phyloP scores from a whole-genome alignment of 2,797 vertebrate species.

The Sebastes diaconus region DNA sequence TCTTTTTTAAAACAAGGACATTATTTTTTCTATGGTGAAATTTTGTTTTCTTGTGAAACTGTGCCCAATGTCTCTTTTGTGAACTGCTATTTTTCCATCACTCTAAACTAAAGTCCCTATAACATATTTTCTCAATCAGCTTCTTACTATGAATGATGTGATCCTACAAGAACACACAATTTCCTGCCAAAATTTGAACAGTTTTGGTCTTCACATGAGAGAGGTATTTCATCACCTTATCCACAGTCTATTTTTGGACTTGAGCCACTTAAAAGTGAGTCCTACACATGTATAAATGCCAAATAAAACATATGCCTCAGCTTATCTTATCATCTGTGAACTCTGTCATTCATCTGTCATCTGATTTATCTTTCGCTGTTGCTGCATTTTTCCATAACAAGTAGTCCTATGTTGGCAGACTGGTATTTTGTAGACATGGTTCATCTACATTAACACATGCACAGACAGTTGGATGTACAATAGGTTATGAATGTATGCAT shows the following conservation, averaged over 20 bases:
- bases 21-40: not conserved
- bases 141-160: not conserved
- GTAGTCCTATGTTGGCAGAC: not conserved
- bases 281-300: not conserved
- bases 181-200: not conserved
- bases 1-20: not conserved
- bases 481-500: not conserved
- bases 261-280: not conserved
- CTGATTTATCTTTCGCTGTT: not conserved
- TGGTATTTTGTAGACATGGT: not conserved
- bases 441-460: not conserved
- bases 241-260: not conserved
- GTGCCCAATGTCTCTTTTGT: not conserved
- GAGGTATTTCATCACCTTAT: not conserved
- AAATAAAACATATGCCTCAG: not conserved
- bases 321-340: not conserved
- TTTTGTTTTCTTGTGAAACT: not conserved
- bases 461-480: not conserved
- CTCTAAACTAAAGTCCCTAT: not conserved
- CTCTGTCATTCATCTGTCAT: not conserved
- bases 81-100: not conserved
- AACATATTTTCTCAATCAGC: not conserved
- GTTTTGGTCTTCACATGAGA: not conserved
- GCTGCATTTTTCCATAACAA: not conserved
- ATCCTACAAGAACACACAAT: not conserved